Base-by-base conservation (phyloP, 2,797 vertebrate genomes). In the Microtus agrestis region DNA sequence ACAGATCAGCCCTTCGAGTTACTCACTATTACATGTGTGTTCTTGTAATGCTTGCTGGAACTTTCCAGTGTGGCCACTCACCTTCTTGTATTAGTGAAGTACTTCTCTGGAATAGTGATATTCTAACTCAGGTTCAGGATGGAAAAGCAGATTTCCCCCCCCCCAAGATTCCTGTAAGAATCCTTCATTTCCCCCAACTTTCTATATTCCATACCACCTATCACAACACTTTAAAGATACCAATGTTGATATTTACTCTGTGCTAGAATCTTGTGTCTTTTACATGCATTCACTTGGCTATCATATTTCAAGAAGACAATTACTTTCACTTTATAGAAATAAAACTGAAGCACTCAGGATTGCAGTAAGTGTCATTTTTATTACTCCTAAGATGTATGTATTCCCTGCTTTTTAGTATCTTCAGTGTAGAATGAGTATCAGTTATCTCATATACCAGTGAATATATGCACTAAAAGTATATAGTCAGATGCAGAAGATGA, bases 1-100 rank as follows among this genome's bases (percentile, higher is more conserved):
- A n/a, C n/a, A n/a, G n/a, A n/a, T n/a, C n/a, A n/a, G n/a, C n/a
- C n/a, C n/a, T n/a, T n/a, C n/a, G 9, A 15, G 77, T 97, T 77
- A 89, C 12, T 54, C 89, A 94, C 19, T 40, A 6, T 43, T 98
- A 97, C 51, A 40, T 0, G 67, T 98, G 97, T 0, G 84, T 90
- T 46, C 0, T 8, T 0, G 74, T 2, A 89, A 2, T 29, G 29
- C 0, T 2, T 43, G 54, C 79, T 0, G 97, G 79, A 97, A 69
- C 23, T 93, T 98, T 97, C 85, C 0, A 0, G 0, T 0, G 0
- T 0, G 5, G 0, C 0, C n/a, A 85, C 95, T 76, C 0, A 63
- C n/a, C 77, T 98, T 0, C 88, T 98, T 0, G 87, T 98, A 37
- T 34, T 96, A 90, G 97, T 98, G 98, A 98, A 96, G 59, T 74